phyloP scores from a whole-genome alignment of 2,888 invertebrate species.

The Rotaria sp. region DNA sequence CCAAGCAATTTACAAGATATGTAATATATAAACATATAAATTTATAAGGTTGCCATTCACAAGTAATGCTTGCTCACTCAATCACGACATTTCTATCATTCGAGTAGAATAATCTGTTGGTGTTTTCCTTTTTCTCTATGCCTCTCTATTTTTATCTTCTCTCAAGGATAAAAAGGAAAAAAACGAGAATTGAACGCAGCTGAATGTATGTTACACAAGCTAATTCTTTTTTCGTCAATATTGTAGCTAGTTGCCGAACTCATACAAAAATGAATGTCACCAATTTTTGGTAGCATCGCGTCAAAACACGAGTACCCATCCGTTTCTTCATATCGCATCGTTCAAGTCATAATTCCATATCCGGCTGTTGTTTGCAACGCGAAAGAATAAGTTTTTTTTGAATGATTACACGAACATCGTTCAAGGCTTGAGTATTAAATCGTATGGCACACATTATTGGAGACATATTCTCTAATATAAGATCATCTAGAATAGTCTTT shows the following conservation, averaged over 20 bases:
- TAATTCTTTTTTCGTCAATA: conserved; percentile 9
- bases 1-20: background rate
- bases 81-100: background rate
- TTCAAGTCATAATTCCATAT: background rate
- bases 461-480: background rate
- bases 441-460: background rate
- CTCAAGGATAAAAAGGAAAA: background rate
- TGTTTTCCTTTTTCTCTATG: background rate
- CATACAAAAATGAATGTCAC: background rate
- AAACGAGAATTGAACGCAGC: background rate
- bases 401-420: background rate
- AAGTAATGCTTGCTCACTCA: background rate
- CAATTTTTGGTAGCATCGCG: background rate
- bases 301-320: background rate
- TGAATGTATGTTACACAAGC: background rate
- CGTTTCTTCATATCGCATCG: background rate
- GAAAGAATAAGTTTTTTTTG: background rate
- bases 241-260: background rate
- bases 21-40: background rate
- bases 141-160: background rate
- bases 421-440: background rate
- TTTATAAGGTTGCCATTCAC: background rate
- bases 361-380: conserved; percentile 9
- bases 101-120: background rate
- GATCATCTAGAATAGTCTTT: background rate